Percentiles rank a stretch among this genome's conserved stretches.
Conservation (phyloP, 2,888 invertebrate species). For the Holacanthella duospinosa region DNA sequence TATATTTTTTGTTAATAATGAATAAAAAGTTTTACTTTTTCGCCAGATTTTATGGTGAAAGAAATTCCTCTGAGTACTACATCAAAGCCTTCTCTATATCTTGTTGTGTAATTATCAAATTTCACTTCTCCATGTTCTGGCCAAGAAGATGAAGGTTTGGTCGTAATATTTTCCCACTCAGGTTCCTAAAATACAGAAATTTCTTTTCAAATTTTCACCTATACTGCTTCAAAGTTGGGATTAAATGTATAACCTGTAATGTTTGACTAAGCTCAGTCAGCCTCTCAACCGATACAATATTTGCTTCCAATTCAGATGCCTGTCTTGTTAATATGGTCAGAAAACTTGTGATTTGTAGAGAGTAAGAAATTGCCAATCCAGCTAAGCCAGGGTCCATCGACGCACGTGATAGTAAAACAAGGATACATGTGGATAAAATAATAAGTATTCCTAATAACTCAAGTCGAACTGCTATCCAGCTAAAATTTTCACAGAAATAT, state of each 20-base stretch:
- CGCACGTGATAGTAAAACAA: background rate
- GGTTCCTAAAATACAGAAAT: conserved; percentile 39
- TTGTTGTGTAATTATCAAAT: conserved; percentile 69
- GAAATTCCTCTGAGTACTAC: conserved; percentile 69
- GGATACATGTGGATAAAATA: background rate
- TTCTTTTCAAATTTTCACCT: background rate
- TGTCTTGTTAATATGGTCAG: background rate
- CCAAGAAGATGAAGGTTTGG: conserved; percentile 61
- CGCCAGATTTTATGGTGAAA: conserved; percentile 65
- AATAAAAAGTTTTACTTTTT: conserved; percentile 54
- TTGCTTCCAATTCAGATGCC: background rate
- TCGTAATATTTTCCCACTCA: conserved; percentile 55
- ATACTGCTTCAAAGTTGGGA: background rate
- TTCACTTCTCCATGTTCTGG: conserved; percentile 67
- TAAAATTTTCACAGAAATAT: too few species aligned
- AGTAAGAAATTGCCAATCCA: conserved; percentile 1
- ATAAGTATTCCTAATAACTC: background rate
- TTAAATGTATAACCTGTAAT: background rate
- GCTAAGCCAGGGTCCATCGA: background rate
- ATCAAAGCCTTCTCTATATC: conserved; percentile 74
- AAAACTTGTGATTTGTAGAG: background rate
- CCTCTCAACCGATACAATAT: conserved; percentile 3
- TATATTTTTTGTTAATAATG: too few species aligned
- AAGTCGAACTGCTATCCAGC: conserved; percentile 1
- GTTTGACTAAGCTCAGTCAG: background rate